These are phyloP conservation scores for Prinia subflava DNA, from an alignment of 2,113 vertebrate genomes.

Conservation along the genomic window DNA sequence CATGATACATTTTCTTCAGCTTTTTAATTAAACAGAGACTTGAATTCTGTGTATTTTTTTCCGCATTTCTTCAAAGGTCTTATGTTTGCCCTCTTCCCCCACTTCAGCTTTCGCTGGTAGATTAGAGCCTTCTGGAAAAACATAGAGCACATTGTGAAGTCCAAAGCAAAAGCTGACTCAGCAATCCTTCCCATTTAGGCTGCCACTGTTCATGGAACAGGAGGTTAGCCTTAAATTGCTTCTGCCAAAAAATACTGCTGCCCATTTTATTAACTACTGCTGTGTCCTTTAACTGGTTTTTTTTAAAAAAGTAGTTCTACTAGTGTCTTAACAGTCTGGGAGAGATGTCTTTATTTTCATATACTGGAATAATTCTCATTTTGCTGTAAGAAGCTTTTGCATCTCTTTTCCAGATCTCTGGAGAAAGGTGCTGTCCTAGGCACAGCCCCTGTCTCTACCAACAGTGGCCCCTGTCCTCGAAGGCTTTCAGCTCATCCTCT, in stretches of 20 bases:
- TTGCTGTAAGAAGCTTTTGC: not conserved
- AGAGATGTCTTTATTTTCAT: not conserved
- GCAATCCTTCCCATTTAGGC: not conserved
- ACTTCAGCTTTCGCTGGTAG: not conserved
- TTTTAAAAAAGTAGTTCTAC: not conserved
- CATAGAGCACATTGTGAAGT: slow-evolving; percentile 35
- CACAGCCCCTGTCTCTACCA: not conserved
- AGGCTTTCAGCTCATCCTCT: not conserved
- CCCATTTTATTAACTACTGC: slow-evolving; percentile 18
- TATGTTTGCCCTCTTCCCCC: not conserved
- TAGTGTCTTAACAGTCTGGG: not conserved
- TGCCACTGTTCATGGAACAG: not conserved
- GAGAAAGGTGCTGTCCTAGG: not conserved
- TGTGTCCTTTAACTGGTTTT: not conserved
- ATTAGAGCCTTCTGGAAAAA: slow-evolving; percentile 35
- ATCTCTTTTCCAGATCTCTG: not conserved
- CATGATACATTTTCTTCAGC: not conserved
- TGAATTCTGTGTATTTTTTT: not conserved
- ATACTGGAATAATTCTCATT: not conserved
- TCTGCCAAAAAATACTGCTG: slow-evolving; percentile 35
- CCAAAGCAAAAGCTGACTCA: slow-evolving; percentile 39
- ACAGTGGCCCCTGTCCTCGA: not conserved
- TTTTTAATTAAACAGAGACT: not conserved
- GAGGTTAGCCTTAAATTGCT: slow-evolving; percentile 37
- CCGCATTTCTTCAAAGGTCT: not conserved